Conservation (phyloP, 1,140 invertebrate species). For the Drosophila kikkawai region DNA sequence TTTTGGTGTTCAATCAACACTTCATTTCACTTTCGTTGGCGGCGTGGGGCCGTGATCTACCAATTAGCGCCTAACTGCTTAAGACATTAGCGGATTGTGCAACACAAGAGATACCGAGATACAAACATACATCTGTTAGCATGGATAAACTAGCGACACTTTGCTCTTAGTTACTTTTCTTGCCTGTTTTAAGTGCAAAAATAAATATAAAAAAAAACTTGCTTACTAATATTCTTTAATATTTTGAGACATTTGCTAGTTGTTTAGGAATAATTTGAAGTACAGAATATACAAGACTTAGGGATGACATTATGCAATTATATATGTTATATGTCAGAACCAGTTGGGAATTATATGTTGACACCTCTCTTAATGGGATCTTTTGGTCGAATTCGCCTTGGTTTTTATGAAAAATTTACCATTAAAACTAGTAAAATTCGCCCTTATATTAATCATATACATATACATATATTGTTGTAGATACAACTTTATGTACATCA, state of each 20-base stretch:
- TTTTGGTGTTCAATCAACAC: constrained; percentile 19
- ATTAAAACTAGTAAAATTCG: no score
- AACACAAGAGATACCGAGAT: constrained; percentile 10
- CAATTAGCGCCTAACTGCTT: constrained; percentile 33
- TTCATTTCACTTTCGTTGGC: constrained; percentile 50
- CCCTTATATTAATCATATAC: neutral
- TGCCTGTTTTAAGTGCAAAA: neutral
- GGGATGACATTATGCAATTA: neutral
- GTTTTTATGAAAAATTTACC: no score
- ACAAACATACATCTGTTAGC: neutral
- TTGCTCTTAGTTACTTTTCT: neutral
- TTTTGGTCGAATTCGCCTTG: no score
- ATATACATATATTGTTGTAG: no score
- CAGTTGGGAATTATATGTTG: no score
- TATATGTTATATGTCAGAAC: no score
- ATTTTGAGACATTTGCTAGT: neutral
- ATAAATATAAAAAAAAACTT: no score
- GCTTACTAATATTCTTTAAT: neutral
- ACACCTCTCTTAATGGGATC: no score
- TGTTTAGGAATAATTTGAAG: neutral
- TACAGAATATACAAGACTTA: neutral
- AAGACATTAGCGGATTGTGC: constrained; percentile 27
- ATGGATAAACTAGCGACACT: constrained; percentile 8
- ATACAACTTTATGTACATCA: neutral
- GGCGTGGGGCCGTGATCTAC: constrained; percentile 21